Percentiles rank a stretch among this genome's conserved stretches.
Conservation (phyloP, 2,888 invertebrate genomes). For the Actias luna region DNA sequence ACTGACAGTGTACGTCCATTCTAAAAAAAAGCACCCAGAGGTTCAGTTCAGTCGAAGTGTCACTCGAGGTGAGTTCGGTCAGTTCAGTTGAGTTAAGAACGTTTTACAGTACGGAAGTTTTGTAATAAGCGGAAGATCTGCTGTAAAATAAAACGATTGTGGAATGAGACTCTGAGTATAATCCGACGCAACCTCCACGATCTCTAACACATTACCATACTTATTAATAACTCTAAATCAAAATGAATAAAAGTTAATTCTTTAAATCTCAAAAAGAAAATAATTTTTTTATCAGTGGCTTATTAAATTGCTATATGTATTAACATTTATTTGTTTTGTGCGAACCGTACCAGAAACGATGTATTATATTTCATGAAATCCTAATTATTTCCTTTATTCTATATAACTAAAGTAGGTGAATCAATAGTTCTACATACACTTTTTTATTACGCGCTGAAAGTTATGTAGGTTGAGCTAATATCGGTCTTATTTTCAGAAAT, state of each 20-base stretch:
- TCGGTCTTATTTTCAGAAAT: conserved; percentile 15
- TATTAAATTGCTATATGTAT: not conserved
- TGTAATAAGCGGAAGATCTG: no score
- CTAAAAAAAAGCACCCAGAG: no score
- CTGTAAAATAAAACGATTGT: no score
- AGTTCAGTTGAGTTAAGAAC: no score
- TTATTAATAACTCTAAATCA: not conserved
- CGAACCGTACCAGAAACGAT: not conserved
- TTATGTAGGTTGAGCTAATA: conserved; percentile 16
- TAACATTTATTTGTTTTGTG: not conserved
- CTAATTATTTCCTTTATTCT: not conserved
- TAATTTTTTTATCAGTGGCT: not conserved
- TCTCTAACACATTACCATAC: no score
- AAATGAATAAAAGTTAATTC: not conserved
- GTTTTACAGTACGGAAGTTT: no score
- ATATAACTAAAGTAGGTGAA: not conserved
- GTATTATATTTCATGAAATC: not conserved
- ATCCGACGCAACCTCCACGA: no score
- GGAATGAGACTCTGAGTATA: not conserved
- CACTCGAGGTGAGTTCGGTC: no score
- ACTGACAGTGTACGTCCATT: no score
- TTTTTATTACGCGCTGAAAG: conserved; percentile 10
- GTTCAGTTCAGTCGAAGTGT: no score
- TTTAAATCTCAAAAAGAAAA: not conserved
- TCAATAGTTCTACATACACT: not conserved